phyloP scores from a whole-genome alignment of 1,140 invertebrate genomes.

The Nixonia krombeini region DNA sequence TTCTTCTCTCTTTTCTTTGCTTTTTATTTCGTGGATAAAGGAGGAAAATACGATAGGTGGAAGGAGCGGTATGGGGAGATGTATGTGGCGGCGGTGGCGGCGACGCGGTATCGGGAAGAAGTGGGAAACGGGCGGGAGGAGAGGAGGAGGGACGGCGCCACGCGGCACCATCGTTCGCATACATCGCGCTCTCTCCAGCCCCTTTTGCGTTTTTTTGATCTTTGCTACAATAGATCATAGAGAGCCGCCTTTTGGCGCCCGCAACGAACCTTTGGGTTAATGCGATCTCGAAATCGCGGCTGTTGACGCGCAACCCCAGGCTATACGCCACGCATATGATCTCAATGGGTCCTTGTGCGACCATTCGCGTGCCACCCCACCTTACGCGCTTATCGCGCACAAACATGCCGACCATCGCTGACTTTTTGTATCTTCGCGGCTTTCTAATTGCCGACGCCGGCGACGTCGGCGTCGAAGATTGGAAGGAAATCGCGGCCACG shows the following conservation, averaged over 20 bases:
- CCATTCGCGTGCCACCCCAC: neutral
- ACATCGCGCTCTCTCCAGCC: neutral
- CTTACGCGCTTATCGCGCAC: too few relatives aligned
- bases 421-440: slow-evolving; percentile 21
- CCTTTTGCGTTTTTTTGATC: slow-evolving; percentile 37
- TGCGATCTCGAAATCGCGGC: slow-evolving; percentile 16
- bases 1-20: neutral
- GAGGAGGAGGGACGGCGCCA: too few relatives aligned
- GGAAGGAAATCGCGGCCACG: too few relatives aligned
- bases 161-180: neutral
- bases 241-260: slow-evolving; percentile 17
- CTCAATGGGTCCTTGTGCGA: neutral
- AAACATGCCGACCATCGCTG: slow-evolving; percentile 1
- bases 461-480: slow-evolving; percentile 17
- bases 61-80: neutral
- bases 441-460: slow-evolving; percentile 27
- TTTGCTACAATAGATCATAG: slow-evolving; percentile 47
- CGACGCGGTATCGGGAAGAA: slow-evolving; percentile 10
- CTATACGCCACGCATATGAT: neutral
- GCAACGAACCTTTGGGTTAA: slow-evolving; percentile 4
- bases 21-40: slow-evolving; percentile 4
- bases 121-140: neutral
- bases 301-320: neutral
- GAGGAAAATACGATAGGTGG: neutral
- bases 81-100: slow-evolving; percentile 4